Base-by-base conservation (phyloP, 2,113 vertebrate genomes). In the Podarcis cretensis region DNA sequence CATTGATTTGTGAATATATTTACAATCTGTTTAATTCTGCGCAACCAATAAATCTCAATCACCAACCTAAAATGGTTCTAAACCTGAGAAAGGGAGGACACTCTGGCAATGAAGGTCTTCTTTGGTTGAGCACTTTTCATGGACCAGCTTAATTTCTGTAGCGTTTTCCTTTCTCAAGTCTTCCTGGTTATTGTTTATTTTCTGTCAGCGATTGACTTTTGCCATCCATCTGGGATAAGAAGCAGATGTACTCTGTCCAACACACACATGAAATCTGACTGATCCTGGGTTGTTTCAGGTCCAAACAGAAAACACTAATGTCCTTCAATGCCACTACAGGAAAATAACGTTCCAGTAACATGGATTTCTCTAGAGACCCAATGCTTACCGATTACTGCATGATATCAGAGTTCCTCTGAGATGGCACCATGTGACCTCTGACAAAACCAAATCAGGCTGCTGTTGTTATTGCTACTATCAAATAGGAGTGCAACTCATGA, bases 241-340 rank as follows among this genome's bases (percentile, higher is more conserved):
- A 92, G 86, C 13, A 90, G 1, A 40, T 27, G 73, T 90, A 76
- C 92, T 76, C 27, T 40, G 20, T 2, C 8, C 25, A 37, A 74
- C 10, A 40, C 14, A 43, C 35, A 43, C 89, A 87, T 92, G 87
- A 88, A 69, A 86, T 84, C 23, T 23, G 25, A 32, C 54, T 59
- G 5, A 85, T 23, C 1, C 0, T 35, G 32, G 86, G 74, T 89
- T 92, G 88, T 91, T 95, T 94, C 87, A 37, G 0, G 43, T 69
- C 75, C 18, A 37, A 82, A 73, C 14, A 82, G 37, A 73, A 86
- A 66, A 63, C 59, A 18, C 59, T 63, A 20, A 63, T 63, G 59
- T 63, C 18, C 80, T 92, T 86, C 71, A 90, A 90, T 78, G 2
- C 37, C 63, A 69, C 6, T 40, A 27, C 30, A 40, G 3, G 63